These are phyloP conservation scores for Sylvicola cinctus DNA, from an alignment of 2,888 invertebrate species.

Conservation along the genomic window DNA sequence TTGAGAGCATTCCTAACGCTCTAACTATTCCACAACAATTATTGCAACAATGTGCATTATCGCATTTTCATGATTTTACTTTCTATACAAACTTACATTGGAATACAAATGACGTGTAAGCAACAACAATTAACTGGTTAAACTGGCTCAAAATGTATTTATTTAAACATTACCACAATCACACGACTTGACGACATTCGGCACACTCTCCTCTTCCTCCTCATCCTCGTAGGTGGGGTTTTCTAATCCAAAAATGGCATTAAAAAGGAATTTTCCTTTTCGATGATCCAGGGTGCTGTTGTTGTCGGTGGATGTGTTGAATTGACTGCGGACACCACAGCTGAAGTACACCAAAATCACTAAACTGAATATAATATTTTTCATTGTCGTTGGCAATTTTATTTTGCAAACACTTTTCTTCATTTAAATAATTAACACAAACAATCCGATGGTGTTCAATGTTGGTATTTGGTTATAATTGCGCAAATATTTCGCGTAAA, in stretches of 20 bases:
- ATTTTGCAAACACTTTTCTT: too few species aligned
- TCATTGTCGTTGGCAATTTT: too few species aligned
- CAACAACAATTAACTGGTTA: too few species aligned
- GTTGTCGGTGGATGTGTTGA: not conserved
- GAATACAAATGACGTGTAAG: not conserved
- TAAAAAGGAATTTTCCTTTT: conserved; percentile 46
- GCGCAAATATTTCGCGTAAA: too few species aligned
- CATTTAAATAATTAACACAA: too few species aligned
- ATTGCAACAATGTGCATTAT: not conserved
- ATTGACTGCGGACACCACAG: not conserved
- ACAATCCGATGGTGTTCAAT: too few species aligned
- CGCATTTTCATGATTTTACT: conserved; percentile 1
- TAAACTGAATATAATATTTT: too few species aligned
- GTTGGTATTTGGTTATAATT: too few species aligned
- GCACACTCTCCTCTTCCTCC: conserved; percentile 32
- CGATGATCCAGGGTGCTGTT: conserved; percentile 18
- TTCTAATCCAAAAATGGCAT: conserved; percentile 47
- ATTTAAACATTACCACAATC: conserved; percentile 43
- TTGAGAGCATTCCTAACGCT: too few species aligned
- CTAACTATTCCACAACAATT: too few species aligned
- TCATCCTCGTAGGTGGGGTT: conserved; percentile 26
- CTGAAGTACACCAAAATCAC: too few species aligned
- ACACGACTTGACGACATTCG: conserved; percentile 39
- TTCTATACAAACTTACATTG: not conserved
- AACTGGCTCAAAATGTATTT: too few species aligned